Evolutionary conservation across 2,888 invertebrate species (phyloP).

Genomic region (Rotaria macrura): DNA sequence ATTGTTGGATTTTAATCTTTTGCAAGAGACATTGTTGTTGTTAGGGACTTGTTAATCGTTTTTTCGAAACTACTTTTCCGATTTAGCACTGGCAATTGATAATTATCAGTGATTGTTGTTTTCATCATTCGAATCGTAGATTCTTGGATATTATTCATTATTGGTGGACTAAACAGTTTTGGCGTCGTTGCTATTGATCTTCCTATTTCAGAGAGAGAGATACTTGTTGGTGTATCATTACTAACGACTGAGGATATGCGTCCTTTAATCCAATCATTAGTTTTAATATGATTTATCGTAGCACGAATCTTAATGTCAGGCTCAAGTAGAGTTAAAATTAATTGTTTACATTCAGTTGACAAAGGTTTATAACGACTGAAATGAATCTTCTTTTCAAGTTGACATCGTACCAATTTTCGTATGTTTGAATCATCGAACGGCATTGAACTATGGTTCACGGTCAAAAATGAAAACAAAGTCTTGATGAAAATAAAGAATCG

Average conservation of each 20-base stretch:
- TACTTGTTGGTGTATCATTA: background rate
- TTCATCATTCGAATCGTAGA: background rate
- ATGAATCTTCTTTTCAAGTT: constrained; percentile 50
- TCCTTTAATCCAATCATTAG: background rate
- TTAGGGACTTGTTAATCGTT: background rate
- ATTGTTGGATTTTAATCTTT: background rate
- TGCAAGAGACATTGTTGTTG: background rate
- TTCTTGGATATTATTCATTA: background rate
- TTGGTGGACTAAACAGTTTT: background rate
- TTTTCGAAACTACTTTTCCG: background rate
- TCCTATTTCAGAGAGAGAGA: background rate
- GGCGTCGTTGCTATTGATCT: background rate
- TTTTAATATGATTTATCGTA: constrained; percentile 30
- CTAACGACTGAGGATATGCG: background rate
- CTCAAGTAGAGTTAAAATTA: constrained; percentile 70
- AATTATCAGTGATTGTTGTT: background rate
- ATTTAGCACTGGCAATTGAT: background rate
- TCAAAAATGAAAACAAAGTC: background rate
- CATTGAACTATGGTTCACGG: constrained; percentile 53
- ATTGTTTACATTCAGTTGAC: constrained; percentile 54
- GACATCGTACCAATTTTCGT: constrained; percentile 69
- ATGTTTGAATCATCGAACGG: constrained; percentile 70
- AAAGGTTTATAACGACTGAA: constrained; percentile 53
- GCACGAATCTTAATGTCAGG: constrained; percentile 61
- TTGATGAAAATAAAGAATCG: no score